Evolutionary conservation across 2,888 invertebrate genomes (phyloP).

Genomic region (Phyllotreta striolata): DNA sequence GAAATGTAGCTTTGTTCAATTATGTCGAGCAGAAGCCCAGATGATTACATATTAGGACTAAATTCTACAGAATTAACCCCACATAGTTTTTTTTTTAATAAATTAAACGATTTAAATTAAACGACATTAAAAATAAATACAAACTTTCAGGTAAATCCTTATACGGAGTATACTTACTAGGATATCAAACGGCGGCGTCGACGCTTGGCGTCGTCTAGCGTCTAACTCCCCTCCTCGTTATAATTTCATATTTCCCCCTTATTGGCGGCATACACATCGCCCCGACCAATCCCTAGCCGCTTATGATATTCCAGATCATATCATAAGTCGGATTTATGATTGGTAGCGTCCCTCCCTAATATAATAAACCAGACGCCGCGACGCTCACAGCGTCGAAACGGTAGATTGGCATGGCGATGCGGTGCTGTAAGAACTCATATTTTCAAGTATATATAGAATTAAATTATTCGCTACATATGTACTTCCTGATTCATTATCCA

Average conservation of each 20-base stretch:
- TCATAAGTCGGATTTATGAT: slow-evolving; percentile 50
- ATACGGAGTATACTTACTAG: too few relatives aligned
- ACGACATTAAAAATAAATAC: too few relatives aligned
- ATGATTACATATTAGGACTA: too few relatives aligned
- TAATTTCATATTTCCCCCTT: slow-evolving; percentile 51
- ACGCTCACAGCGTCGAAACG: slow-evolving; percentile 2
- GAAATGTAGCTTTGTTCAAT: slow-evolving; percentile 61
- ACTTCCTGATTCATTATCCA: not conserved
- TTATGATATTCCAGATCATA: slow-evolving; percentile 48
- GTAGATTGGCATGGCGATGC: slow-evolving; percentile 40
- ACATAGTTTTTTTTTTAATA: too few relatives aligned
- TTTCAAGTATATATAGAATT: too few relatives aligned
- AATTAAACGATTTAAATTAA: too few relatives aligned
- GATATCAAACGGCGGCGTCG: slow-evolving; percentile 44
- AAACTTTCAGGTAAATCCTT: too few relatives aligned
- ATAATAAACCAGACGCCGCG: slow-evolving; percentile 51
- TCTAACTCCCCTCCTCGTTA: slow-evolving; percentile 45
- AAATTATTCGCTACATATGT: not conserved
- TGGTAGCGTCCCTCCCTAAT: slow-evolving; percentile 50
- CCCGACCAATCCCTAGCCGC: slow-evolving; percentile 45
- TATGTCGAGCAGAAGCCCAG: slow-evolving; percentile 45
- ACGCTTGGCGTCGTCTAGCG: slow-evolving; percentile 50
- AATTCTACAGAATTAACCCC: too few relatives aligned
- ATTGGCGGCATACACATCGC: slow-evolving; percentile 44
- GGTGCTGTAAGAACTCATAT: slow-evolving; percentile 21